Conservation (phyloP, 2,888 invertebrate genomes). For the Pseudoips prasinana region DNA sequence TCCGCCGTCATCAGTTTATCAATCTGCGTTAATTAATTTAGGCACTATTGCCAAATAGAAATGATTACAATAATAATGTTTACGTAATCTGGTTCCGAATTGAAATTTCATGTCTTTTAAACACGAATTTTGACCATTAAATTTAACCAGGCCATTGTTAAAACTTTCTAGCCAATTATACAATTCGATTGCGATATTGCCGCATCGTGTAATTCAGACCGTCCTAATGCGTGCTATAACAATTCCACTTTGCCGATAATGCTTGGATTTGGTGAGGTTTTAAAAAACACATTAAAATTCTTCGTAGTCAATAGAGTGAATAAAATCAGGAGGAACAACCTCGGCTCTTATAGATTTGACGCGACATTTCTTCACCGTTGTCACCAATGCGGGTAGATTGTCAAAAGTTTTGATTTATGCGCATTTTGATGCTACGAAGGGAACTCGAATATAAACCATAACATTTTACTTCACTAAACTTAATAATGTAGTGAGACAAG, state of each 20-base stretch:
- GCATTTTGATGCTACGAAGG: conserved; percentile 54
- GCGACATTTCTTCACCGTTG: conserved; percentile 45
- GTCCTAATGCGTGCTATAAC: not conserved
- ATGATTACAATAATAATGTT: not conserved
- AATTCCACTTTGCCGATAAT: not conserved
- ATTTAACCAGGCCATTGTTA: conserved; percentile 1
- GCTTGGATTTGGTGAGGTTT: conserved; percentile 9
- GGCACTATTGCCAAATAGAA: conserved; percentile 8
- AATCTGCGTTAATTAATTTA: conserved; percentile 11
- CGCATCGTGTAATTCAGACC: not conserved
- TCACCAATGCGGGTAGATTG: conserved; percentile 36
- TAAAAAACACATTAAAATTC: conserved; percentile 27
- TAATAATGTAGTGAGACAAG: conserved; percentile 40
- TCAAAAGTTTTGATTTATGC: conserved; percentile 66
- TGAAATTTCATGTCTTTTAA: not conserved
- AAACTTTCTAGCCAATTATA: not conserved
- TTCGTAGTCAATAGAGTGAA: conserved; percentile 37
- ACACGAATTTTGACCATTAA: not conserved
- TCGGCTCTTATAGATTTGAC: conserved; percentile 46
- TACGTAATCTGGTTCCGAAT: not conserved
- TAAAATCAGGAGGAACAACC: conserved; percentile 41
- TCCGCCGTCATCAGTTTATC: conserved; percentile 13
- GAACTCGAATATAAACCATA: conserved; percentile 45
- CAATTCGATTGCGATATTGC: not conserved
- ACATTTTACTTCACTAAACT: conserved; percentile 42